Evolutionary conservation across 1,140 invertebrate genomes (phyloP), one percentile per base, ranked within the genome.

Genomic region (Radopholus similis): DNA sequence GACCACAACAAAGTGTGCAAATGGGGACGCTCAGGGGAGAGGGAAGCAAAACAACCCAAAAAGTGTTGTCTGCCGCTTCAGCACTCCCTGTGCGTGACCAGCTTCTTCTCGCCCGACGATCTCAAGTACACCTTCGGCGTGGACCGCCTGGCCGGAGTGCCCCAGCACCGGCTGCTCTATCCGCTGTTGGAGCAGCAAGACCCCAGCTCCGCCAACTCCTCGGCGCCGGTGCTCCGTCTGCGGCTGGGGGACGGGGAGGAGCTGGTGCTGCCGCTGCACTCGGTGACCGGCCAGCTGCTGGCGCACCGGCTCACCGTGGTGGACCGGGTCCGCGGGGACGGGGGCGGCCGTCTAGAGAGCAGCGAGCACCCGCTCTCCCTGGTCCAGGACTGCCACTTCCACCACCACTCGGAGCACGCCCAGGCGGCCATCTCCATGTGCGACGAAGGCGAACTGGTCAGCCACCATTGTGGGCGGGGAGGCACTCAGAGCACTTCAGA

Each of bases 61-160:
- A 42, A 42, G 40, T 15, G 40, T 42, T 15, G n/a, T 42, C 21
- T 42, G n/a, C n/a, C n/a, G n/a, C n/a, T 51, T 51, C 23, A 51
- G 47, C 23, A 51, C n/a, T 21, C 23, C 21, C 47, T 51, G 23
- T 51, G 47, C 47, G 3, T 51, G 40, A 49, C 73, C 38, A 74
- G 74, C 30, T 81, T 81, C 63, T 81, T 81, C 66, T 72, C 81
- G 2, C 63, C 78, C 30, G 80, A 81, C 38, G 79, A 81, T 62
- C 70, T 81, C 40, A 68, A 69, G 64, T 42, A 64, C 38, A 64
- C 47, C 23, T 66, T 66, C 44, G 54, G 47, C 34, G 37, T 64
- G n/a, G 54, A 70, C 58, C 53, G 23, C 23, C 18, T 63, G 28
- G 54, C 23, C 28, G 55, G 69, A 63, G 80, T 81, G 6, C 78